Evolutionary conservation across 1,140 invertebrate genomes (phyloP), one percentile per base, ranked within the genome.

Genomic region (Eciton burchellii): DNA sequence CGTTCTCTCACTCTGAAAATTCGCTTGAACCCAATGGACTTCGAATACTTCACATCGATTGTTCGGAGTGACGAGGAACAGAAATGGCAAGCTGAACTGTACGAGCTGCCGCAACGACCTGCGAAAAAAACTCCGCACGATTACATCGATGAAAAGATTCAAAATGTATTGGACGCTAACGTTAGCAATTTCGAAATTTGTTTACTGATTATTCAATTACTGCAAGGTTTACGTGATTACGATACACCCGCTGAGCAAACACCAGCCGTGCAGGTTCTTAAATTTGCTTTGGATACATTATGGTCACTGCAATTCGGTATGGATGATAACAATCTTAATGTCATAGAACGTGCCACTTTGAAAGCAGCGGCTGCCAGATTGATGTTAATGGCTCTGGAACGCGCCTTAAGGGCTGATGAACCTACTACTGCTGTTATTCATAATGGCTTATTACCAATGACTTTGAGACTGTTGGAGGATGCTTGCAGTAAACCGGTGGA

Each of bases 31-130:
- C 94, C 94, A n/a, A 95, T 95, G 92, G 95, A 96, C 82, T 96
- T 96, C 86, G 95, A 95, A 59, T 96, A 96, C 84, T 96, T 96
- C 87, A 95, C 95, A 29, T 94, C 94, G 0, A 92, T 95, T 0
- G 89, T 95, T 0, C 90, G 95, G 0, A 95, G 95, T 76, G 94
- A 95, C 43, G 94, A 94, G 81, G 95, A 96, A 16, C 74, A 84
- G 54, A 90, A 92, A 57, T 91, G 88, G 83, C 88, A 91, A 9
- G 59, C 82, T 2, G 83, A 81, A 5, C 56, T 90, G 0, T 88
- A 90, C 21, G 86, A 92, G n/a, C 2, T 84, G 3, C 66, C 81
- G 11, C 84, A 49, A 57, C 92, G 47, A 90, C 90, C 86, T 73
- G 90, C 84, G 68, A 94, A 77, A 92, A 94, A 91, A 89, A 94